Conservation (phyloP, 1,140 invertebrate genomes). For the Parapsyche elsis region DNA sequence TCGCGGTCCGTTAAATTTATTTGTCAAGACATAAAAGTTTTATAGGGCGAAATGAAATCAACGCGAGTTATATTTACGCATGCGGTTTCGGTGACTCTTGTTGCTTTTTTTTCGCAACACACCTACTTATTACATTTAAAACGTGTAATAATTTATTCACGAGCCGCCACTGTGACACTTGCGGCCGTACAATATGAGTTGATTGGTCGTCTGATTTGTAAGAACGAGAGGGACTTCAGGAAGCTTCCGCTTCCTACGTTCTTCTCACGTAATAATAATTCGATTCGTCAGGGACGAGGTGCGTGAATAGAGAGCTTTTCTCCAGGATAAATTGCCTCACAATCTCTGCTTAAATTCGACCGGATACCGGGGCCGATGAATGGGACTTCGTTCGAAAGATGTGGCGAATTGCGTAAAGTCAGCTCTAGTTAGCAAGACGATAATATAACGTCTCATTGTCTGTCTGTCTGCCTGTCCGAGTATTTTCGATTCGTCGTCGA, state of each 20-base stretch:
- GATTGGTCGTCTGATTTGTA: constrained; percentile 11
- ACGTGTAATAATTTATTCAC: not conserved
- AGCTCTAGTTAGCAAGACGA: not conserved
- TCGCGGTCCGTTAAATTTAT: constrained; percentile 17
- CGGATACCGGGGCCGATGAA: not conserved
- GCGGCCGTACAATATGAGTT: constrained; percentile 18
- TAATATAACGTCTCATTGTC: too few relatives aligned
- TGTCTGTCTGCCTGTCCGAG: too few relatives aligned
- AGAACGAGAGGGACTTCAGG: not conserved
- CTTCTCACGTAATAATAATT: constrained; percentile 9
- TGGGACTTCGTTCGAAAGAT: not conserved
- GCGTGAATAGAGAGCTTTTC: too few relatives aligned
- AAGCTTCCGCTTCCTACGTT: constrained; percentile 27
- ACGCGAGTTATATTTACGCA: too few relatives aligned
- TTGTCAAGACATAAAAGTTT: constrained; percentile 9
- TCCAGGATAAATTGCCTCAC: not conserved
- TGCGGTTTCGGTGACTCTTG: too few relatives aligned
- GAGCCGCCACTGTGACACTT: not conserved
- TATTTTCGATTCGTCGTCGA: too few relatives aligned
- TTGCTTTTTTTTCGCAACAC: too few relatives aligned
- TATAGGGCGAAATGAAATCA: not conserved
- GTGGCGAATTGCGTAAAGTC: not conserved
- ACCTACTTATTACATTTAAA: too few relatives aligned
- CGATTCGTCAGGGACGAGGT: constrained; percentile 1
- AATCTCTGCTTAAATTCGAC: constrained; percentile 5